Conservation (phyloP, 1,140 invertebrate genomes). For the Parapsyche elsis region DNA sequence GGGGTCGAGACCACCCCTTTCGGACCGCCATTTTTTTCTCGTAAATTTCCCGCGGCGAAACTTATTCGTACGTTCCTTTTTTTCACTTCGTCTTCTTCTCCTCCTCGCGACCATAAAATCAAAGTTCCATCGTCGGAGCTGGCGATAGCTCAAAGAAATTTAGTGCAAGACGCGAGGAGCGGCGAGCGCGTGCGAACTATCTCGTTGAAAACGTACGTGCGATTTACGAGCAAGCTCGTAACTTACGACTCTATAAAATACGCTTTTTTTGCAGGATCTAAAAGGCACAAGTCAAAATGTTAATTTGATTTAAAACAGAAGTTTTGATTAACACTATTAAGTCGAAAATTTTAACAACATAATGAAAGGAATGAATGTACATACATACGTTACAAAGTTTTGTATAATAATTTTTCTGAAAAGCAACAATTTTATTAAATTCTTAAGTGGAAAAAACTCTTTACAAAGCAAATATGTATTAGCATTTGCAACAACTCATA, state of each 20-base stretch:
- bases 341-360: background rate
- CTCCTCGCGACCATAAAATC: constrained; percentile 12
- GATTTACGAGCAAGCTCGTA: constrained; percentile 12
- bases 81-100: background rate
- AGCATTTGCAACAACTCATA: too few relatives aligned
- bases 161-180: background rate
- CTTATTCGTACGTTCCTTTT: background rate
- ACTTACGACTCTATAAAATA: too few relatives aligned
- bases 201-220: constrained; percentile 13
- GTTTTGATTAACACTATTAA: too few relatives aligned
- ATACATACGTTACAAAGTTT: too few relatives aligned
- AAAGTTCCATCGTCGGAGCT: constrained; percentile 7
- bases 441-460: too few relatives aligned
- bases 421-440: too few relatives aligned
- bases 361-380: too few relatives aligned
- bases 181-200: constrained; percentile 7
- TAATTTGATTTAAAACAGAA: background rate
- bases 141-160: constrained; percentile 16
- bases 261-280: too few relatives aligned
- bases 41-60: constrained; percentile 12
- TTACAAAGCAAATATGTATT: too few relatives aligned
- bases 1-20: background rate
- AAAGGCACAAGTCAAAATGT: too few relatives aligned
- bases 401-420: too few relatives aligned
- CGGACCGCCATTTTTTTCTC: background rate